Base-by-base conservation (phyloP, 2,797 vertebrate genomes). In the Phaenicophaeus curvirostris region DNA sequence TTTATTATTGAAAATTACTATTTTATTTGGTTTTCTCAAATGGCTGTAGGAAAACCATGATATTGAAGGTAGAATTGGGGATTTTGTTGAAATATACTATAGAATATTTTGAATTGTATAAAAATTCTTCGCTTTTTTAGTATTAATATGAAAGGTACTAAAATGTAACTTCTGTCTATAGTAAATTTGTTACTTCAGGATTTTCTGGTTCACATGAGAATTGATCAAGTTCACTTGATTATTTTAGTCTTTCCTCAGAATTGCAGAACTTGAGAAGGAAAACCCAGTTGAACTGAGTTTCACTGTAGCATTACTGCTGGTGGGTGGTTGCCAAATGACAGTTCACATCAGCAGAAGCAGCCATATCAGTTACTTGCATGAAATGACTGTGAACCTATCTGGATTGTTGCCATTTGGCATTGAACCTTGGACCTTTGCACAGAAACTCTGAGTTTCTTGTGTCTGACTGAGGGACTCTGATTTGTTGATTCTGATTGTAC, bases 391-490 rank as follows among this genome's bases (percentile, higher is more conserved):
- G 82, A 68, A 37, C 39, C 53, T 83, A 62, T 20, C 46, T 55
- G 79, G 54, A 58, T 80, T 6, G 5, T 67, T 90, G 58, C 79
- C 17, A 0, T n/a, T 68, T 24, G 79, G 30, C 58, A 62, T 1
- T 78, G 68, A 94, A 65, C 82, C 81, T 55, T 62, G 35, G 53
- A 72, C n/a, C 37, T 74, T 78, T 85, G 48, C 18, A 62, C 24
- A 69, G 82, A 81, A 92, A 81, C 39, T 68, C 87, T 37, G 6
- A 44, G 61, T 85, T 83, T 83, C 82, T 77, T 67, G 16, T 87
- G 27, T 65, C 58, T 80, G 30, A 20, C 72, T 50, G 74, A 63
- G 77, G 39, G 57, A 27, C 25, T 65, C 21, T 0, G 35, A 20
- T 90, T 81, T 79, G 30, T 77, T 92, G 37, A 5, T 51, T 83